Conservation (phyloP, 2,888 invertebrate species). For the Himalopsyche japonica region DNA sequence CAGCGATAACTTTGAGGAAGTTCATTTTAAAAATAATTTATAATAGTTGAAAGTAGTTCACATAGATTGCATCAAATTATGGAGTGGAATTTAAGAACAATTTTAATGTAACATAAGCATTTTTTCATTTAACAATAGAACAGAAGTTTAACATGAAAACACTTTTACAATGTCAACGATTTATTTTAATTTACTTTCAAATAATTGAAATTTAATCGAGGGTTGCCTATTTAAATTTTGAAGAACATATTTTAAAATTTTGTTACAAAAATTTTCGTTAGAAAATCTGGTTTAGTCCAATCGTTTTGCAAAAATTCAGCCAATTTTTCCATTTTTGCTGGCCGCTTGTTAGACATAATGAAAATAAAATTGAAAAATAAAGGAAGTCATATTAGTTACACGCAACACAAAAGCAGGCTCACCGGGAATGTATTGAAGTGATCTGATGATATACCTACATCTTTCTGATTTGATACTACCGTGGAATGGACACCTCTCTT, state of each 20-base stretch:
- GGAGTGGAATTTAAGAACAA: too few relatives aligned
- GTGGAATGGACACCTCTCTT: slow-evolving; percentile 36
- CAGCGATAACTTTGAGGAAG: too few relatives aligned
- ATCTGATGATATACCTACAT: slow-evolving; percentile 39
- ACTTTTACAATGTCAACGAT: too few relatives aligned
- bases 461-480: slow-evolving; percentile 36
- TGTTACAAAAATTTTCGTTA: not conserved
- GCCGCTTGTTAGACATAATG: not conserved
- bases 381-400: slow-evolving; percentile 8
- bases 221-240: not conserved
- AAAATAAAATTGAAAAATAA: not conserved
- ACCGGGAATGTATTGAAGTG: slow-evolving; percentile 36
- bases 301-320: not conserved
- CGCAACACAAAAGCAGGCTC: slow-evolving; percentile 31
- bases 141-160: too few relatives aligned
- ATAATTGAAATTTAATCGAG: not conserved
- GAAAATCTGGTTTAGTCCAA: not conserved
- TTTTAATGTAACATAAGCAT: too few relatives aligned
- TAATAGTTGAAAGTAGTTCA: too few relatives aligned
- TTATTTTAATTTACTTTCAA: too few relatives aligned
- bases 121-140: too few relatives aligned
- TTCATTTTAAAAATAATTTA: too few relatives aligned
- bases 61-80: too few relatives aligned
- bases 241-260: not conserved
- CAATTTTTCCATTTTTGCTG: not conserved